These are phyloP conservation scores for Podocnemis expansa DNA, from an alignment of 2,113 vertebrate species.

Conservation along the genomic window DNA sequence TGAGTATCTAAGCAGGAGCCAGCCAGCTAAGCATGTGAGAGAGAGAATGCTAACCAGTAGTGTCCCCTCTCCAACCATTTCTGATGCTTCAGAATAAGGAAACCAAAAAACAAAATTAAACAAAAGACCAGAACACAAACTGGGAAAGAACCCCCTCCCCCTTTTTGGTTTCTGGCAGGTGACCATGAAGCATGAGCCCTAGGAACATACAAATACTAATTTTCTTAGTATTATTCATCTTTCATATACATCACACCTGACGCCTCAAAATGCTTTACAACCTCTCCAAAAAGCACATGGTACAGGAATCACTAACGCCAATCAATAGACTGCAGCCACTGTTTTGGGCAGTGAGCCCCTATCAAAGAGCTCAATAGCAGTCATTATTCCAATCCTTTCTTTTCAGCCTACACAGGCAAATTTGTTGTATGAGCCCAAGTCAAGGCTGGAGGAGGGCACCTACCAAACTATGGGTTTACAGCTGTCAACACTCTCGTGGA, in stretches of 20 bases:
- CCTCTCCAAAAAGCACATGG: neutral
- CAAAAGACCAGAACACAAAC: neutral
- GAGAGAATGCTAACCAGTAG: neutral
- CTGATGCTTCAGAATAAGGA: neutral
- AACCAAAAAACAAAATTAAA: neutral
- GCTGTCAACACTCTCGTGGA: neutral
- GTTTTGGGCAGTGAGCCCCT: neutral
- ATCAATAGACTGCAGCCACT: neutral
- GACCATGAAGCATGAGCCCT: neutral
- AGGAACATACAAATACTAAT: neutral
- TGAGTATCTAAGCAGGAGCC: neutral
- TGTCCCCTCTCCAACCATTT: neutral
- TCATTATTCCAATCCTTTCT: neutral
- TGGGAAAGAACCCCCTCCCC: neutral
- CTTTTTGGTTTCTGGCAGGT: neutral
- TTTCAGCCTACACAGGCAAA: neutral
- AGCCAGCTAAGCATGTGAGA: neutral
- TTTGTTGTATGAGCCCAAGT: neutral
- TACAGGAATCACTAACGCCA: neutral
- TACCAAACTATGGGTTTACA: neutral
- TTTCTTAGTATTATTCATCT: neutral
- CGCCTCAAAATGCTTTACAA: neutral
- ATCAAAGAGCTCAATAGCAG: neutral
- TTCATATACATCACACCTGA: neutral
- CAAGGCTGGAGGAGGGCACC: neutral